Base-by-base conservation (phyloP, 2,797 vertebrate species). In the Dermochelys coriacea region DNA sequence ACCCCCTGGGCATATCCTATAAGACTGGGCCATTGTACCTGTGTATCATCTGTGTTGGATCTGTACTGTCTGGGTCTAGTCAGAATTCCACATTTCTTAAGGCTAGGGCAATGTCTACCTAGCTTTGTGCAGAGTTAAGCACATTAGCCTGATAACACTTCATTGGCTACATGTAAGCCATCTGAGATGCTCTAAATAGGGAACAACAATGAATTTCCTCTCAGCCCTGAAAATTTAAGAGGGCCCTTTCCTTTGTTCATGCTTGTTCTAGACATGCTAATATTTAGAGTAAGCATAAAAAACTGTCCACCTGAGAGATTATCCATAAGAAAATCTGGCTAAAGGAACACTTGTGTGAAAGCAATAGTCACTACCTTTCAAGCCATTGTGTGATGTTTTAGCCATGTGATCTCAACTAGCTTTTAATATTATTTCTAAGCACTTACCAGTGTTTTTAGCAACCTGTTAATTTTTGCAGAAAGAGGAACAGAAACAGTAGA, bases 401-500 rank as follows among this genome's bases (percentile, higher is more conserved):
- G 23, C 4, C 5, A 5, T 57, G 34, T 25, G 21, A 74, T 82
- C 83, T 91, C 85, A 93, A 80, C 15, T 88, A 82, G n/a, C 34
- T 49, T 75, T 86, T 41, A 80, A 50, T 14, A 64, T 64, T 80
- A 85, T 50, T 89, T 85, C 81, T 82, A 51, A 89, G 21, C 14
- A 12, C 3, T 80, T 93, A 57, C 4, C 6, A 78, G n/a, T 80
- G 41, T 25, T 54, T 91, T 93, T 51, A 12, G 23, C 77, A 83
- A 91, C n/a, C 41, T 25, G 3, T 19, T 77, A 45, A 11, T 47
- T 52, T 54, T 49, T 90, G 68, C 9, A 50, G 12, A 82, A 84
- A 25, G 10, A 91, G 74, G 78, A 88, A n/a, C 50, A 92, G 41
- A 86, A 96, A 80, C 21, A 92, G 34, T 4, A 93, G 27, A 89